A percentile compares a stretch with the other conserved stretches of the same genome.
phyloP scores from a whole-genome alignment of 37 sponge, comb jelly and placozoan genomes.

The Bolinopsis microptera region DNA sequence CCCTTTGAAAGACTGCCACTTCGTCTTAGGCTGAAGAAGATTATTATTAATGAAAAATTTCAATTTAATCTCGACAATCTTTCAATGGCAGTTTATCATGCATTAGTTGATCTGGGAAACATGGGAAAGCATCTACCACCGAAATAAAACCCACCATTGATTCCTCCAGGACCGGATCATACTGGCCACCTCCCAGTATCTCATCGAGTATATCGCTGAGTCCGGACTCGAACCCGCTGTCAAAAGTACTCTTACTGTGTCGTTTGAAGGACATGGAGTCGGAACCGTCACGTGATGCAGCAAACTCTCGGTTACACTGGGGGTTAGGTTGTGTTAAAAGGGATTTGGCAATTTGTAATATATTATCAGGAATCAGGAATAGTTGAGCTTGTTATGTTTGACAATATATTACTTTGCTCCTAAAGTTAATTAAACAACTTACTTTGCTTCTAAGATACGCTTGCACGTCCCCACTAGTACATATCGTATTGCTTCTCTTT shows the following conservation, averaged over 20 bases:
- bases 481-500: background rate
- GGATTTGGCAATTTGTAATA: too few species aligned
- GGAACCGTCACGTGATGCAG: background rate
- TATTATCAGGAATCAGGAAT: too few species aligned
- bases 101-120: too few species aligned
- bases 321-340: too few species aligned
- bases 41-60: too few species aligned
- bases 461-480: background rate
- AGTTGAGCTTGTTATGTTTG: too few species aligned
- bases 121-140: too few species aligned
- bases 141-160: background rate
- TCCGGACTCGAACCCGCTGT: constrained; percentile 45
- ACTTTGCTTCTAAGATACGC: constrained; percentile 8
- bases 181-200: background rate
- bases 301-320: background rate
- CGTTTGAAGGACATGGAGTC: constrained; percentile 18
- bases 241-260: constrained; percentile 49
- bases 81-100: too few species aligned
- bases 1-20: constrained; percentile 33
- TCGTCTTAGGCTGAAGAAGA: background rate
- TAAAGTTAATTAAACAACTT: too few species aligned
- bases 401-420: too few species aligned
- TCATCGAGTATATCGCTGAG: constrained; percentile 30
- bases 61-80: too few species aligned
- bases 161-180: constrained; percentile 19